These are phyloP conservation scores for Clarias laeviceps DNA, from an alignment of 2,797 vertebrate genomes.

Conservation along the genomic window DNA sequence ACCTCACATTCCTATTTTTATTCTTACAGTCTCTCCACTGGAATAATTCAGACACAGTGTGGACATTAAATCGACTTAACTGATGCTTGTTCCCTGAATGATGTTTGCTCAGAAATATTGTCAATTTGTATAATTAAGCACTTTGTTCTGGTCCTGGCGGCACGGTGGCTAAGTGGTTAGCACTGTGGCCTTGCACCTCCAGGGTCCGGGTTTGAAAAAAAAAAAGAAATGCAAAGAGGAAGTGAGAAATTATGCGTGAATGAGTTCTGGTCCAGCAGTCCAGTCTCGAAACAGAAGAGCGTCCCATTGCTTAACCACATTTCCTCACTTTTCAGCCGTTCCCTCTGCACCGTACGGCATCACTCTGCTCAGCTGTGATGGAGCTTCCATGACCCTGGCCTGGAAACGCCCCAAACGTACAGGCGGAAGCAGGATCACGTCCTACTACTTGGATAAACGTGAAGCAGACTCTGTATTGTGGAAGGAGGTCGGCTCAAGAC, in stretches of 20 bases:
- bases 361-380: constrained; percentile 87
- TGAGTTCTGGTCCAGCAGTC: neutral
- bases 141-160: neutral
- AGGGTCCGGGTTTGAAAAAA: too few relatives aligned
- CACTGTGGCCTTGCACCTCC: too few relatives aligned
- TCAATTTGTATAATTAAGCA: neutral
- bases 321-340: constrained; percentile 73
- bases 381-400: constrained; percentile 88
- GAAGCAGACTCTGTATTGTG: constrained; percentile 80
- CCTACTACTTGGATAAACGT: constrained; percentile 89
- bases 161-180: too few relatives aligned
- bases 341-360: constrained; percentile 89
- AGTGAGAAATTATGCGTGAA: too few relatives aligned
- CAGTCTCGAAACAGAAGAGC: neutral
- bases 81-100: neutral
- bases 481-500: constrained; percentile 84
- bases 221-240: too few relatives aligned
- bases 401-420: constrained; percentile 89
- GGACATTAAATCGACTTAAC: neutral
- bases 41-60: constrained; percentile 17
- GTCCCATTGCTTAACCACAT: neutral
- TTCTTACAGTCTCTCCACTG: neutral
- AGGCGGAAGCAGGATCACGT: constrained; percentile 85
- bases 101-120: neutral
- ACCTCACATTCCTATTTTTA: constrained; percentile 2